Evolutionary conservation across 2,888 invertebrate species (phyloP).

Genomic region (Dynastes tityus): DNA sequence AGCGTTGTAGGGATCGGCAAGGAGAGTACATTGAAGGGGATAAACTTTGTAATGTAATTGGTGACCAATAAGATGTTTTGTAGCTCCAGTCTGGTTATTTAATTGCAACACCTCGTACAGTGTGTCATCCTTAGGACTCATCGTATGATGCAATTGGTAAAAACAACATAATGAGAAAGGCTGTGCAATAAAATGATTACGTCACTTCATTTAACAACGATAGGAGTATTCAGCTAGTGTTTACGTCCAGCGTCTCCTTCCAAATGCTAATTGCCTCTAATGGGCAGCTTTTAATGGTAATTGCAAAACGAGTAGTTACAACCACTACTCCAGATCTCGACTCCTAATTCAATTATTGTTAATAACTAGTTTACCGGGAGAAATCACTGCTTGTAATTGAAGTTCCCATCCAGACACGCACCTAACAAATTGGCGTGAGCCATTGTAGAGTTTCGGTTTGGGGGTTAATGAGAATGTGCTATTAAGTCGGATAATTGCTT

Average conservation of each 20-base stretch:
- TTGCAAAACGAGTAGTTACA: conserved; percentile 63
- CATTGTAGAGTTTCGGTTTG: conserved; percentile 63
- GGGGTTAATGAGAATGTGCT: conserved; percentile 66
- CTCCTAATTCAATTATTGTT: conserved; percentile 64
- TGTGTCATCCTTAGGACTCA: conserved; percentile 49
- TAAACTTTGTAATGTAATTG: too few relatives aligned
- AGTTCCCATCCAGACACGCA: conserved; percentile 53
- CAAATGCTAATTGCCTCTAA: conserved; percentile 64
- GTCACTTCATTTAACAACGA: conserved; percentile 66
- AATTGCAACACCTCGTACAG: too few relatives aligned
- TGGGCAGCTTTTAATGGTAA: conserved; percentile 65
- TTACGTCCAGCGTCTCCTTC: conserved; percentile 56
- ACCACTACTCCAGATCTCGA: conserved; percentile 58
- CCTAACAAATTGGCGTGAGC: conserved; percentile 57
- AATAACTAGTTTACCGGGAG: conserved; percentile 62
- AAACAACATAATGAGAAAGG: background rate
- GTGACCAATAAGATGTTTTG: too few relatives aligned
- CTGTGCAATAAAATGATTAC: conserved; percentile 66
- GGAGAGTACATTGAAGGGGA: too few relatives aligned
- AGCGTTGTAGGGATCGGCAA: too few relatives aligned
- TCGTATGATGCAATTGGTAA: conserved; percentile 59
- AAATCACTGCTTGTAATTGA: conserved; percentile 57
- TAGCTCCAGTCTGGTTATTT: too few relatives aligned
- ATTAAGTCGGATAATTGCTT: conserved; percentile 67
- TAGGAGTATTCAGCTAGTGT: conserved; percentile 59